Evolutionary conservation across 2,113 vertebrate species (phyloP), one percentile per base, ranked within the genome.

Genomic region (Perca fluviatilis): DNA sequence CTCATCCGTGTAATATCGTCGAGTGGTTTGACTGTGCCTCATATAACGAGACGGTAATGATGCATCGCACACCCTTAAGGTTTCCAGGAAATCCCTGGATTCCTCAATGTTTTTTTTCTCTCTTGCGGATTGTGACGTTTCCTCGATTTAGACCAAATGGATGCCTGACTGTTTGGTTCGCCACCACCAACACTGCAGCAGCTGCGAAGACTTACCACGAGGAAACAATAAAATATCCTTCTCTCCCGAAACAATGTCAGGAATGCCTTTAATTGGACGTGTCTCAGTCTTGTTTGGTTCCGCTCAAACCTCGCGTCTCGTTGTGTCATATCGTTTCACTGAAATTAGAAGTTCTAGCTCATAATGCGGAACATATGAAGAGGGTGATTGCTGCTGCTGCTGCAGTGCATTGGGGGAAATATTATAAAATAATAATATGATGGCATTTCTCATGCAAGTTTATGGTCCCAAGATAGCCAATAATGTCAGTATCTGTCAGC

Each of bases 191-290:
- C 69, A 57, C 82, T 64, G 76, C 33, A 40, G 68, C 88, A 88
- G 84, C 87, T 87, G 78, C 6, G 57, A 80, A 16, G 73, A 80
- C 77, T 91, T 82, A 88, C 77, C 33, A 47, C 74, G 3, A 50
- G 88, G 87, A 91, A 87, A 90, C 82, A 78, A 89, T 86, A 83
- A 88, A 87, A 56, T 16, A 63, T 62, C 47, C 57, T 54, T 51
- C 79, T 76, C 58, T 16, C 36, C 54, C 33, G 14, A 62, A 89
- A 85, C 72, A 47, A 68, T 76, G 82, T 69, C 81, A 65, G 67
- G 82, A 89, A 90, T 77, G 83, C 47, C 46, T 86, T 61, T 85
- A 25, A 77, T 91, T 82, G 76, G n/a, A 84, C 21, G 43, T 0
- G 69, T 88, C 67, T 62, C 54, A 1, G 57, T 71, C 74, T 81